A percentile compares a stretch with the other conserved stretches of the same genome.
These are phyloP conservation scores for Cygnus buccinator DNA, from an alignment of 2,113 vertebrate genomes.

Conservation along the genomic window DNA sequence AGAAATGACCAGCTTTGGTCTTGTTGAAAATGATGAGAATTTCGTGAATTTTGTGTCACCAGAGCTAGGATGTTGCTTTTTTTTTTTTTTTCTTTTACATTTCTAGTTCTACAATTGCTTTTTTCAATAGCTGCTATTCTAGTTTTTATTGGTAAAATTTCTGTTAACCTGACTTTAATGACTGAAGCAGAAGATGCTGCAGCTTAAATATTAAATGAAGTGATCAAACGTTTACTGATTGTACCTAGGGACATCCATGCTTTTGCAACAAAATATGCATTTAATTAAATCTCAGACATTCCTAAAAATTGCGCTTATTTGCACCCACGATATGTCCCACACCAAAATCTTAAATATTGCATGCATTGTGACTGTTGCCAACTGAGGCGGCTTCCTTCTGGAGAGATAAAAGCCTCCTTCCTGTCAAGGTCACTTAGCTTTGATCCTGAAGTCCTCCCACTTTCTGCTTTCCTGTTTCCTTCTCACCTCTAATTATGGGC, in stretches of 20 bases:
- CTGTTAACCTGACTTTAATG: neutral
- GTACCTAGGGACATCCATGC: neutral
- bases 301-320: neutral
- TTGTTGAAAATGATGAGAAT: neutral
- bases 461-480: slow-evolving; percentile 4
- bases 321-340: neutral
- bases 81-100: neutral
- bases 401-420: slow-evolving; percentile 16
- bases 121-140: neutral
- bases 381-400: neutral
- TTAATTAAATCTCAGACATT: neutral
- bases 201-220: neutral
- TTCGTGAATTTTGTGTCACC: neutral
- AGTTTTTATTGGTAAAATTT: neutral
- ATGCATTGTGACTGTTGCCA: neutral
- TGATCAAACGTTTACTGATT: neutral
- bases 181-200: neutral
- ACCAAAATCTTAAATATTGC: slow-evolving; percentile 1
- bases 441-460: neutral
- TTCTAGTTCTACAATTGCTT: neutral
- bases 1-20: neutral
- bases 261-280: neutral
- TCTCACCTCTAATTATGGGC: neutral
- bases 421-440: slow-evolving; percentile 43
- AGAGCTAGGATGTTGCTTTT: neutral